Conservation (phyloP, 2,797 vertebrate genomes). For the Sardinella longiceps region DNA sequence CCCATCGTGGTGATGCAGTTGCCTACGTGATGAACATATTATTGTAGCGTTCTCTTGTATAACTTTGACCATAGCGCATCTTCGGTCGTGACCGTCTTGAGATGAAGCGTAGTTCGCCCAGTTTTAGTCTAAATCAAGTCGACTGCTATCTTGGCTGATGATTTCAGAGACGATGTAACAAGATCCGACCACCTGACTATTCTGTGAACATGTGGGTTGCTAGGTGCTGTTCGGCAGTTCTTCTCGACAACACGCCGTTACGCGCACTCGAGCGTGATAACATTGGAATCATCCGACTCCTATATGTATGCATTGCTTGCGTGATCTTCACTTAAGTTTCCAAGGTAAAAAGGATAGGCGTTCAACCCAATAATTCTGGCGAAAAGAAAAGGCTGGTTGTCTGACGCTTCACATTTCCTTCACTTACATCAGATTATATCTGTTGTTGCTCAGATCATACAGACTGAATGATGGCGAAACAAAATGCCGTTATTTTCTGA, state of each 20-base stretch:
- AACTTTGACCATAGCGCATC: conserved; percentile 2
- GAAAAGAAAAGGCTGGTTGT: too few relatives aligned
- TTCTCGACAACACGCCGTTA: background rate
- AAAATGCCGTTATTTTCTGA: background rate
- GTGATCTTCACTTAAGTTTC: background rate
- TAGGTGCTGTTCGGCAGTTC: background rate
- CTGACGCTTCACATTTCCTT: background rate
- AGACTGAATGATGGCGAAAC: background rate
- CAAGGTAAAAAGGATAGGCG: background rate
- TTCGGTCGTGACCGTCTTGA: background rate
- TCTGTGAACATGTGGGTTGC: conserved; percentile 15
- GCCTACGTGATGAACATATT: background rate
- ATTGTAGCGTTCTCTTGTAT: background rate
- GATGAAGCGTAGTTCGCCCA: too few relatives aligned
- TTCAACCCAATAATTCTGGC: too few relatives aligned
- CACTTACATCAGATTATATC: background rate
- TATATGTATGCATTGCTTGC: background rate
- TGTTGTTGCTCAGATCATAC: background rate
- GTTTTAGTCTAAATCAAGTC: background rate
- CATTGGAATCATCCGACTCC: background rate
- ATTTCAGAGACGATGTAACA: background rate
- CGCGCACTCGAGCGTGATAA: conserved; percentile 14
- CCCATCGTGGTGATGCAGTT: background rate
- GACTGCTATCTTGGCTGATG: background rate
- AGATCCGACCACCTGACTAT: background rate